Conservation (phyloP, 2,888 invertebrate species). For the Latheticus oryzae region DNA sequence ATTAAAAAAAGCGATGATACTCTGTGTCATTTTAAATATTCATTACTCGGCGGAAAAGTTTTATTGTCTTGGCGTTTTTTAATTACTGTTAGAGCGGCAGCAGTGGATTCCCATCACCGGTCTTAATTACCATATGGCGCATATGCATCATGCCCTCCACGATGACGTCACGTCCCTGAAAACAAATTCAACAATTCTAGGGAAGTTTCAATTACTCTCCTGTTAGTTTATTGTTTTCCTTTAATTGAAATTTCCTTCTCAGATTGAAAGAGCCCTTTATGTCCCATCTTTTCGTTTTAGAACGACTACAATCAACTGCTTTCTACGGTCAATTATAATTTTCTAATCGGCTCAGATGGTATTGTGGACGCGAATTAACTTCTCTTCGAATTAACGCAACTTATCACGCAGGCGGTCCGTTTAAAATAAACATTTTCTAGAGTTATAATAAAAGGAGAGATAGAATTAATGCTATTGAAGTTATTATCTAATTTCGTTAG, state of each 20-base stretch:
- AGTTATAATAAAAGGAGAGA: slow-evolving; percentile 1
- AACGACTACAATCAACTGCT: slow-evolving; percentile 8
- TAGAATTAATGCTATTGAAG: slow-evolving; percentile 6
- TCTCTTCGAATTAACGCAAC: slow-evolving; percentile 18
- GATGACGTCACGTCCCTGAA: too few species aligned
- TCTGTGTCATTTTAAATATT: slow-evolving; percentile 36
- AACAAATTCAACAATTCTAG: neutral
- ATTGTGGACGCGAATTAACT: slow-evolving; percentile 3
- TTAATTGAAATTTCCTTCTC: slow-evolving; percentile 5
- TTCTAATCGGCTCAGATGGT: slow-evolving; percentile 11
- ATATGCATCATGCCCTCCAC: slow-evolving; percentile 20
- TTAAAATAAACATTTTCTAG: slow-evolving; percentile 10
- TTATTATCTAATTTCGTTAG: slow-evolving; percentile 17
- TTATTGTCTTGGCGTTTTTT: slow-evolving; percentile 33
- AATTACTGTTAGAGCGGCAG: slow-evolving; percentile 18
- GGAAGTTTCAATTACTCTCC: slow-evolving; percentile 14
- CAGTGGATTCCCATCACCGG: slow-evolving; percentile 4
- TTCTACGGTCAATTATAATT: slow-evolving; percentile 14
- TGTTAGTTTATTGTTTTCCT: neutral
- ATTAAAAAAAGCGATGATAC: slow-evolving; percentile 45
- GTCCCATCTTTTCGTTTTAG: neutral
- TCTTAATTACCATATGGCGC: slow-evolving; percentile 6
- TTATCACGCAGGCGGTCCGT: slow-evolving; percentile 4
- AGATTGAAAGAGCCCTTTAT: slow-evolving; percentile 2
- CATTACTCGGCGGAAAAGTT: slow-evolving; percentile 33